Base-by-base conservation (phyloP, 2,888 invertebrate species). In the Coleophora deauratella region DNA sequence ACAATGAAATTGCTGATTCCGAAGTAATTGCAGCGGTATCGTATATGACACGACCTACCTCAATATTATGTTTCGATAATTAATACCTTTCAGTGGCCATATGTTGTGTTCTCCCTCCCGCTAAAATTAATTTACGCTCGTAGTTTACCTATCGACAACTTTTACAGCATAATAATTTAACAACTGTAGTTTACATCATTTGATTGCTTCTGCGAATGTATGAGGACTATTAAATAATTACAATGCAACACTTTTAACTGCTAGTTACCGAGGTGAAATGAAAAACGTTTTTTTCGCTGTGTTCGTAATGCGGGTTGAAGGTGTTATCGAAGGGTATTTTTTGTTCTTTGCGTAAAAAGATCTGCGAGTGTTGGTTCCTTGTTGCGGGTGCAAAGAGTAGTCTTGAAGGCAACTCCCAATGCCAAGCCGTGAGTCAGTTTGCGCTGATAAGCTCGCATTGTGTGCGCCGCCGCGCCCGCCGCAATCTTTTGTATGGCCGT, bases 371-470 rank as follows among this genome's bases (percentile, higher is more conserved):
- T 36, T 14, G 37, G 40, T 44, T 44, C 37, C 38, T 44, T 13
- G 44, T 41, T 27, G 38, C 8, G 35, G 38, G 31, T 21, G 37
- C 33, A 27, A 3, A 21, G 21, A 4, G 6, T 21, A 21, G 21
- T 33, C 33, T 21, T 41, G 42, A 45, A 45, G 44, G 44, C 51
- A 51, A 49, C 52, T 54, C 55, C 55, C 56, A 52, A 50, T 49
- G 53, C 44, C 52, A 47, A 11, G 49, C 45, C 52, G 45, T 66
- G 61, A 67, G 45, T 70, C 66, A 66, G 49, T 49, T 21, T 21
- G 21, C 42, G 44, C 51, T 56, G 68, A 69, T 68, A 67, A 68
- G 62, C 54, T 42, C 42, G 50, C 54, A 65, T 62, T 68, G 59
- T 62, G 54, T 54, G 58, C 38, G 40, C 39, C 48, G 50, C 51